Conservation (phyloP, 2,113 vertebrate genomes). For the Thalassoma bifasciatum region DNA sequence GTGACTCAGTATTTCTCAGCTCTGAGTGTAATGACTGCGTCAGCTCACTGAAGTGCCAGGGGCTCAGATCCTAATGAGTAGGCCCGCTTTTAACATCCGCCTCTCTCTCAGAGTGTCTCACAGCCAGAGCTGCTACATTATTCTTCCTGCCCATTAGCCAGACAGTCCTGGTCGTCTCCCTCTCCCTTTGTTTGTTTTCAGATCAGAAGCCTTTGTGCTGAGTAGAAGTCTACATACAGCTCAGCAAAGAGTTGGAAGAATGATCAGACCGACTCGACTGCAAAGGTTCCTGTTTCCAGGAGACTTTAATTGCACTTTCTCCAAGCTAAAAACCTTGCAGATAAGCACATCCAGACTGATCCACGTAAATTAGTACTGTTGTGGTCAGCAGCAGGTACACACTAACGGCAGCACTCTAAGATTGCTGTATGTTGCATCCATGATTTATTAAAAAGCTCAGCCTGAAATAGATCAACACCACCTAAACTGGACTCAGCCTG, state of each 20-base stretch:
- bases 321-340: not conserved
- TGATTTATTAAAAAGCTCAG: slow-evolving; percentile 62
- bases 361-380: not conserved
- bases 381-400: slow-evolving; percentile 50
- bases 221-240: not conserved
- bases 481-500: slow-evolving; percentile 26
- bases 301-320: slow-evolving; percentile 13
- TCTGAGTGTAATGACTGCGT: slow-evolving; percentile 21
- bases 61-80: slow-evolving; percentile 36
- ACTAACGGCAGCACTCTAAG: slow-evolving; percentile 10
- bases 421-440: slow-evolving; percentile 28
- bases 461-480: slow-evolving; percentile 52
- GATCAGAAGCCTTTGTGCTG: slow-evolving; percentile 7
- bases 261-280: slow-evolving; percentile 8
- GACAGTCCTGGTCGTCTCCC: not conserved
- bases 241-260: not conserved
- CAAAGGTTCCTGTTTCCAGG: not conserved
- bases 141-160: not conserved
- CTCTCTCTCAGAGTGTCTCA: slow-evolving; percentile 1
- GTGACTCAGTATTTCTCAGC: slow-evolving; percentile 1
- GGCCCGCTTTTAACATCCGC: slow-evolving; percentile 4
- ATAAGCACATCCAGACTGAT: slow-evolving; percentile 27
- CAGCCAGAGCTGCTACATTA: not conserved
- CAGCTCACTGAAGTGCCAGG: slow-evolving; percentile 17
- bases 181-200: slow-evolving; percentile 3